A percentile compares a stretch with the other conserved stretches of the same genome.
Conservation (phyloP, 2,888 invertebrate species). For the Orchestes rusci region DNA sequence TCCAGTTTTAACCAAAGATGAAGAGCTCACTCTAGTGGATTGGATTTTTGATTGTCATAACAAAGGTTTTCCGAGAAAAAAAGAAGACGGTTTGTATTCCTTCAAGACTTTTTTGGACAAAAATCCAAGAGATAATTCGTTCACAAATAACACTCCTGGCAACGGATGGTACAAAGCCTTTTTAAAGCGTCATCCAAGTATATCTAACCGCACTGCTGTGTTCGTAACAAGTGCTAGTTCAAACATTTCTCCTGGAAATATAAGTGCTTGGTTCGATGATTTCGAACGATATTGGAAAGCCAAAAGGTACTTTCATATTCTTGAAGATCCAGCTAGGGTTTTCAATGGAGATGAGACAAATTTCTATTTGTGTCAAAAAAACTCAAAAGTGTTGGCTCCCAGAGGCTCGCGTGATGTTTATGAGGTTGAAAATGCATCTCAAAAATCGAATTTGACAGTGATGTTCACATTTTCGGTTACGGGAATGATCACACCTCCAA, state of each 20-base stretch:
- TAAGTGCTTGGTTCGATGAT: conserved; percentile 29
- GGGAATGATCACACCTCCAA: conserved; percentile 25
- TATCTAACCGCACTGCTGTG: conserved; percentile 27
- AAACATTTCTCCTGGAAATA: conserved; percentile 28
- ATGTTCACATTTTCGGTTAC: conserved; percentile 34
- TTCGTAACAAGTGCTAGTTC: conserved; percentile 30
- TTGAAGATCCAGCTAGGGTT: conserved; percentile 29
- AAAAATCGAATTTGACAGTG: conserved; percentile 38
- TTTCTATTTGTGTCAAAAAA: conserved; percentile 31
- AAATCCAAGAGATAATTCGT: conserved; percentile 14
- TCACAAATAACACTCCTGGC: conserved; percentile 26
- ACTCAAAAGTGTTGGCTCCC: conserved; percentile 27
- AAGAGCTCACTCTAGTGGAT: conserved; percentile 16
- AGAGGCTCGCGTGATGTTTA: conserved; percentile 35
- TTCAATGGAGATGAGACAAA: conserved; percentile 34
- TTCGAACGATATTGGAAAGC: conserved; percentile 26
- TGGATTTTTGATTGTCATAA: conserved; percentile 33
- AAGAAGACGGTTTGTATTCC: conserved; percentile 17
- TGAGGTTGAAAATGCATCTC: conserved; percentile 36
- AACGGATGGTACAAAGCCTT: conserved; percentile 30
- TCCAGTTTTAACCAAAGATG: conserved; percentile 11
- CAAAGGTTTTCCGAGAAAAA: conserved; percentile 34
- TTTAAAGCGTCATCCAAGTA: conserved; percentile 27
- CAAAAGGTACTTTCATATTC: conserved; percentile 18
- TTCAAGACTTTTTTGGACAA: conserved; percentile 23